phyloP scores from a whole-genome alignment of 2,113 vertebrate species.

The Pelmatolapia mariae region DNA sequence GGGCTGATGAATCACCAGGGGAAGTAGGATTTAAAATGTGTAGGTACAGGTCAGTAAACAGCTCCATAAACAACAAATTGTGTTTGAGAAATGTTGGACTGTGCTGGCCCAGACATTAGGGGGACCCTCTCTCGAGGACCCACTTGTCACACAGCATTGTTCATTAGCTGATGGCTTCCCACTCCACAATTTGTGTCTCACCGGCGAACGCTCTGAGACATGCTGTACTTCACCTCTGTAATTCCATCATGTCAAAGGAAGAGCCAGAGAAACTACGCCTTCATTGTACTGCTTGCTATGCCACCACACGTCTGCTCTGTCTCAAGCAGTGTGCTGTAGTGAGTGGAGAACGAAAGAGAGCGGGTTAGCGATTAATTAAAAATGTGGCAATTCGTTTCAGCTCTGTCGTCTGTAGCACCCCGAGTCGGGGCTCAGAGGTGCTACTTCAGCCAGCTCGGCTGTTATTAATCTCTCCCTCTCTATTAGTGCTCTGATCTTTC shows the following conservation, averaged over 20 bases:
- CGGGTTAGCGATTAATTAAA: conserved; percentile 60
- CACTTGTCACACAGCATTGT: background rate
- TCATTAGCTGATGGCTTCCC: background rate
- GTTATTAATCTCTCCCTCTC: conserved; percentile 45
- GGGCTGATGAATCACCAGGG: background rate
- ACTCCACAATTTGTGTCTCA: background rate
- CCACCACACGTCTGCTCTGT: conserved; percentile 17
- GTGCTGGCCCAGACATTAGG: background rate
- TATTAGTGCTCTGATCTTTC: background rate
- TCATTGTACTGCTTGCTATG: background rate
- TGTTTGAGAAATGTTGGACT: background rate
- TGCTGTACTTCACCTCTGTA: background rate
- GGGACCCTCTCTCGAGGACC: background rate
- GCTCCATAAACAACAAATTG: background rate
- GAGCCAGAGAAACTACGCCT: background rate
- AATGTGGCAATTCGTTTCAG: conserved; percentile 54
- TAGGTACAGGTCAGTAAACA: background rate
- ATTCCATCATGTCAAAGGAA: background rate
- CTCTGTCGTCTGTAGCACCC: conserved; percentile 24
- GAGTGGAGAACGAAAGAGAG: background rate
- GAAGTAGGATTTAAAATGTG: background rate
- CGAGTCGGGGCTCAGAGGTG: conserved; percentile 36
- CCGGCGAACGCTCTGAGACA: background rate
- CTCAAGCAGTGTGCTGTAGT: background rate
- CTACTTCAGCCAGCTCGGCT: conserved; percentile 43